phyloP scores from a whole-genome alignment of 2,888 invertebrate species.

The Diadromus collaris region DNA sequence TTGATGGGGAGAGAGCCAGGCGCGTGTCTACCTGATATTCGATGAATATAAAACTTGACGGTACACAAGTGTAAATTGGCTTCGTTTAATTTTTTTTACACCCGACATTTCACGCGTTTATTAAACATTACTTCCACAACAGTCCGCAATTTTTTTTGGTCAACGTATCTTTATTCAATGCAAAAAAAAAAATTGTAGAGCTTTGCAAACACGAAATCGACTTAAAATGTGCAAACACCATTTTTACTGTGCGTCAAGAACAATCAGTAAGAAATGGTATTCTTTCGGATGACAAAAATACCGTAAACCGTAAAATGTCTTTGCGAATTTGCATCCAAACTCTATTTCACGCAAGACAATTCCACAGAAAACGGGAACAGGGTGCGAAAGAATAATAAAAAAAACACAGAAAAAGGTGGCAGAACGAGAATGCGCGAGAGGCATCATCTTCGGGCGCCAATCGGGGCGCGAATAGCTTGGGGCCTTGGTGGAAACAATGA shows the following conservation, averaged over 20 bases:
- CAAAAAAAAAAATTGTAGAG: background rate
- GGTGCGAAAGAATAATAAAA: slow-evolving; percentile 13
- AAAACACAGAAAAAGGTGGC: slow-evolving; percentile 16
- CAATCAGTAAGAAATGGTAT: background rate
- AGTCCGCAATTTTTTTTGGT: background rate
- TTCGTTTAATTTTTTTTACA: background rate
- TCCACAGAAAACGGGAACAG: slow-evolving; percentile 31
- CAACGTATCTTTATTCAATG: background rate
- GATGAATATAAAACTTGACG: slow-evolving; percentile 37
- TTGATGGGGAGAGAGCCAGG: slow-evolving; percentile 49
- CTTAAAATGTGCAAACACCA: background rate
- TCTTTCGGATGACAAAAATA: background rate
- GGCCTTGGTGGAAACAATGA: slow-evolving; percentile 39
- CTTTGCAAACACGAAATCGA: background rate
- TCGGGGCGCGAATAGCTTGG: slow-evolving; percentile 63
- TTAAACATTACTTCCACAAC: background rate
- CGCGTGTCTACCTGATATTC: slow-evolving; percentile 42
- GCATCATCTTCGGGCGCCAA: slow-evolving; percentile 69
- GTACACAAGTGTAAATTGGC: slow-evolving; percentile 49
- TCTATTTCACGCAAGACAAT: slow-evolving; percentile 19
- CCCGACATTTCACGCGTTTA: background rate
- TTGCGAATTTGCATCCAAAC: background rate
- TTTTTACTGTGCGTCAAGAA: background rate
- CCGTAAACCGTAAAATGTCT: background rate
- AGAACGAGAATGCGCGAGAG: slow-evolving; percentile 49